Evolutionary conservation across 2,113 vertebrate genomes (phyloP).

Genomic region (Melanocharis versteri): DNA sequence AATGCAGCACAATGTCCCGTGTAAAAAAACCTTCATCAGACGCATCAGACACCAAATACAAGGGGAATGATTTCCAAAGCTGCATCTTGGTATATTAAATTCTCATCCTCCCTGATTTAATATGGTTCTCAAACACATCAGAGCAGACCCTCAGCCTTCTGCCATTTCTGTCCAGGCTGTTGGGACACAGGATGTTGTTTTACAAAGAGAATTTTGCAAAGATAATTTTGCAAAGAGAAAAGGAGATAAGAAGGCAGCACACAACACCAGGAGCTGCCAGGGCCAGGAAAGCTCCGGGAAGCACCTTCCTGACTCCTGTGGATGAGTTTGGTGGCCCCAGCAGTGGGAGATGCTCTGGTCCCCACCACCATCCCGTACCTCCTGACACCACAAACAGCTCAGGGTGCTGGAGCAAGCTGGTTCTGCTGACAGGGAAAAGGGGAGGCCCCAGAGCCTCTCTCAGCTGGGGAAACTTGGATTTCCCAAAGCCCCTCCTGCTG

Average conservation of each 20-base stretch:
- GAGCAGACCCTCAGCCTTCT: not conserved
- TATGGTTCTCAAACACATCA: not conserved
- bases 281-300: not conserved
- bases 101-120: not conserved
- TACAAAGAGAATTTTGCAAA: too few species aligned
- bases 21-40: not conserved
- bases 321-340: not conserved
- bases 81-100: not conserved
- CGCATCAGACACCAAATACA: not conserved
- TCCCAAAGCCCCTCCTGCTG: not conserved
- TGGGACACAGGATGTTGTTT: not conserved
- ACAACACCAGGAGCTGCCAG: fast-evolving
- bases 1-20: fast-evolving
- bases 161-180: not conserved
- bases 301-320: not conserved
- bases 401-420: not conserved
- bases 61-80: not conserved
- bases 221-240: not conserved
- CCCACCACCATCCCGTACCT: not conserved
- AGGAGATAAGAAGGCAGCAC: not conserved
- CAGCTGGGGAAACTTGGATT: not conserved
- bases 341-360: not conserved
- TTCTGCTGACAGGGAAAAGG: not conserved
- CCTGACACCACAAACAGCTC: not conserved
- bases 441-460: not conserved